These are phyloP conservation scores for Archegozetes longisetosus DNA, from an alignment of 1,140 invertebrate species.

Conservation along the genomic window DNA sequence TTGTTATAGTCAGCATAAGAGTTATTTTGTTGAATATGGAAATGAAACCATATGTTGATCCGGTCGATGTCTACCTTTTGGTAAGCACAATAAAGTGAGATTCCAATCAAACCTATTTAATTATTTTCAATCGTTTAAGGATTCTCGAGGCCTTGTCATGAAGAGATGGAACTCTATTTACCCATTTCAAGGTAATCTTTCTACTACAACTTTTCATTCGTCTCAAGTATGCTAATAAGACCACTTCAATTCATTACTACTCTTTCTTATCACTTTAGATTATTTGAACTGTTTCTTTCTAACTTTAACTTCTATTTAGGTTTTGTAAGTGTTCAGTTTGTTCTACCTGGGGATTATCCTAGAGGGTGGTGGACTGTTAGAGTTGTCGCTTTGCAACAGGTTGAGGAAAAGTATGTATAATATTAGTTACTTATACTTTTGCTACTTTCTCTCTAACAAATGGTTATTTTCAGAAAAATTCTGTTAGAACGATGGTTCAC, in stretches of 20 bases:
- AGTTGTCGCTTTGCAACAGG: conserved; percentile 31
- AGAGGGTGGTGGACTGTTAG: conserved; percentile 35
- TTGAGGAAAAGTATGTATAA: conserved; percentile 32
- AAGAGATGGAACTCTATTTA: conserved; percentile 34
- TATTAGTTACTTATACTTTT: conserved; percentile 37
- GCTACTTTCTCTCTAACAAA: conserved; percentile 24
- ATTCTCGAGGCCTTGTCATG: conserved; percentile 35
- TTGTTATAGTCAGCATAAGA: not conserved
- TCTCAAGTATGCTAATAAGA: too few relatives aligned
- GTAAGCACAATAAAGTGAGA: too few relatives aligned
- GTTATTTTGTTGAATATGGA: conserved; percentile 29
- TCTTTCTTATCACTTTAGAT: too few relatives aligned
- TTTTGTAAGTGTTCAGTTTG: conserved; percentile 25
- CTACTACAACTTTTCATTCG: too few relatives aligned
- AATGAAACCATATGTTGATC: conserved; percentile 34
- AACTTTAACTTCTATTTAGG: conserved; percentile 29
- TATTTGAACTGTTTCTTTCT: conserved; percentile 2
- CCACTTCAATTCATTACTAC: too few relatives aligned
- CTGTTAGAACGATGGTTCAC: conserved; percentile 30
- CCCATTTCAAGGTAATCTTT: conserved; percentile 30
- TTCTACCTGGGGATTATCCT: conserved; percentile 28
- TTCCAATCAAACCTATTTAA: too few relatives aligned
- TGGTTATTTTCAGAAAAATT: conserved; percentile 24
- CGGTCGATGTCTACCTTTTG: conserved; percentile 33
- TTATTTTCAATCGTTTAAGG: conserved; percentile 24